Percentiles rank a stretch among this genome's conserved stretches.
Evolutionary conservation across 2,113 vertebrate genomes (phyloP).

Genomic region (Rattus rattus): DNA sequence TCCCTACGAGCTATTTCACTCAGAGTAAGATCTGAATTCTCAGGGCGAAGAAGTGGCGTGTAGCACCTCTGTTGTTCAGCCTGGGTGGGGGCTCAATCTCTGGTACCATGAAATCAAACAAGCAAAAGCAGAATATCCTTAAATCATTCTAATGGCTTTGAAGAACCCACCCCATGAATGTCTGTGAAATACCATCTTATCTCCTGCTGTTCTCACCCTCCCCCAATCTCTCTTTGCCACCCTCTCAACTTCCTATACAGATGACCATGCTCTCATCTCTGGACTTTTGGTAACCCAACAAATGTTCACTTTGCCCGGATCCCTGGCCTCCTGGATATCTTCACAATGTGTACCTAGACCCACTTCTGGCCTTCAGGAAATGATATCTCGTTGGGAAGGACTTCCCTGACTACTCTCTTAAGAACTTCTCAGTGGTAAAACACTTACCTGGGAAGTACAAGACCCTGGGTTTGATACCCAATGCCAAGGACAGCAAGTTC

Average conservation of each 20-base stretch:
- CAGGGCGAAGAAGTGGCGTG: neutral
- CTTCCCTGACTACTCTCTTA: neutral
- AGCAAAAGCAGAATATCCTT: neutral
- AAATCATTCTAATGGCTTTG: conserved; percentile 11
- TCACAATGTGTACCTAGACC: neutral
- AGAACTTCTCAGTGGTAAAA: neutral
- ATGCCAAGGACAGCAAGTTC: neutral
- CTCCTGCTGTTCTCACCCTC: neutral
- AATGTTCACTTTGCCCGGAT: neutral
- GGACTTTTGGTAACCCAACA: neutral
- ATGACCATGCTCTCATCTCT: neutral
- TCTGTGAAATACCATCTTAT: neutral
- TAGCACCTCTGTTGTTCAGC: neutral
- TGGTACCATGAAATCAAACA: neutral
- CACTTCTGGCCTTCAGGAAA: neutral
- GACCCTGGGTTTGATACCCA: neutral
- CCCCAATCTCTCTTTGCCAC: neutral
- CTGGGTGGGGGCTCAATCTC: neutral
- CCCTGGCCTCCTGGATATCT: neutral
- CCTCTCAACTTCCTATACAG: neutral
- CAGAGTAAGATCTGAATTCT: neutral
- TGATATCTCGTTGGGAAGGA: neutral
- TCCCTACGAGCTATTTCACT: neutral
- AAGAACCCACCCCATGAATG: neutral
- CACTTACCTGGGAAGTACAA: neutral